Percentiles rank a stretch among this genome's conserved stretches.
These are phyloP conservation scores for Ispidina picta DNA, from an alignment of 2,797 vertebrate species.

Conservation along the genomic window DNA sequence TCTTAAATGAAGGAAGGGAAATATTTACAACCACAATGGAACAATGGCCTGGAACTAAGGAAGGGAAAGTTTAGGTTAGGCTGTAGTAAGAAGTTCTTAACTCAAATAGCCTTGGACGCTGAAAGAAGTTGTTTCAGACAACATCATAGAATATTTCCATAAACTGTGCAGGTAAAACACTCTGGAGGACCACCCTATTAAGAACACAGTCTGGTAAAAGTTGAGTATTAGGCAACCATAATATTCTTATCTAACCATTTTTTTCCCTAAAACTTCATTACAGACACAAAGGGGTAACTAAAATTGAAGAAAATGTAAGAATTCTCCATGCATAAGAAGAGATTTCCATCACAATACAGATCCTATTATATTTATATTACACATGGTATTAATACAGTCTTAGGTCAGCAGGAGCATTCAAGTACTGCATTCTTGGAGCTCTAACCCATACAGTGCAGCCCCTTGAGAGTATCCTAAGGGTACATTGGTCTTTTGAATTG, in stretches of 20 bases:
- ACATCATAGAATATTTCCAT: not conserved
- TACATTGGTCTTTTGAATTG: not conserved
- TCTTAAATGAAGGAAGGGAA: conserved; percentile 70
- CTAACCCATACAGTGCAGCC: rapidly evolving
- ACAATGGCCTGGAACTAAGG: conserved; percentile 66
- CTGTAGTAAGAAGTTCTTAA: conserved; percentile 21
- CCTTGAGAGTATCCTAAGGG: not conserved
- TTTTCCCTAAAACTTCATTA: not conserved
- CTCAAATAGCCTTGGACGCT: not conserved
- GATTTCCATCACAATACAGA: not conserved
- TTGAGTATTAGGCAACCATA: not conserved
- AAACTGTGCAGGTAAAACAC: not conserved
- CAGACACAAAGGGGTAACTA: not conserved
- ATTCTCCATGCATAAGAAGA: not conserved
- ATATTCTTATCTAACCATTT: not conserved
- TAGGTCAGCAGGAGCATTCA: not conserved
- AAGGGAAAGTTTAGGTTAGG: conserved; percentile 59
- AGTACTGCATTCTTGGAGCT: not conserved
- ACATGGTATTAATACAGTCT: not conserved
- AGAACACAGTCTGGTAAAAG: not conserved
- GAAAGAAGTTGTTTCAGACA: not conserved
- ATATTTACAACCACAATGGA: conserved; percentile 68
- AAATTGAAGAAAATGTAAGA: not conserved
- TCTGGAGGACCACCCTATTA: not conserved
- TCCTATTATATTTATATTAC: not conserved